phyloP scores from a whole-genome alignment of 2,797 vertebrate genomes.

The Dermochelys coriacea region DNA sequence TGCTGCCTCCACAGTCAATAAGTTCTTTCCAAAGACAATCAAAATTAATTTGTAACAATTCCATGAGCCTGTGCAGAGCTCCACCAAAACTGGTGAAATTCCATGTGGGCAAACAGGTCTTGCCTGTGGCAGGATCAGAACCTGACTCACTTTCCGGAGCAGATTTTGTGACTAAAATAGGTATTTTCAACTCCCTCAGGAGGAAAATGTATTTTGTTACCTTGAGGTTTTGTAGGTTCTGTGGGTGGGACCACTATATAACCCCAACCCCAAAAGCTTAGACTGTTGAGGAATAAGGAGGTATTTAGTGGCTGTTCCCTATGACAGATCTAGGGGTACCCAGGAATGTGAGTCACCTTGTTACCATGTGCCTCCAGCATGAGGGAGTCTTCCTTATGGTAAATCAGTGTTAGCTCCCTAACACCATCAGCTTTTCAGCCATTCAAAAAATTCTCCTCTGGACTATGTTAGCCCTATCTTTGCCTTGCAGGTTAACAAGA shows the following conservation, averaged over 20 bases:
- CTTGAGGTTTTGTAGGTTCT: background rate
- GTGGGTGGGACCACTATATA: background rate
- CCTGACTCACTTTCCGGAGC: background rate
- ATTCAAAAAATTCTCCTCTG: no score
- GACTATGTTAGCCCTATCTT: no score
- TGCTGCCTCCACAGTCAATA: background rate
- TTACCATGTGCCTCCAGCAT: no score
- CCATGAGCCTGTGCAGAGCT: background rate
- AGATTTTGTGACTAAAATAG: background rate
- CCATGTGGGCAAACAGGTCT: background rate
- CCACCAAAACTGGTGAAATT: background rate
- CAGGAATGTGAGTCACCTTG: no score
- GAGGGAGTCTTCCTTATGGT: no score
- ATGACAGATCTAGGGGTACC: no score
- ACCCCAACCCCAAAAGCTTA: background rate
- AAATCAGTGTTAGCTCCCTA: background rate
- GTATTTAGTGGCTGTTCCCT: no score
- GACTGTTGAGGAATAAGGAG: no score
- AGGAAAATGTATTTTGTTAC: background rate
- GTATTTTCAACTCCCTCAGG: background rate
- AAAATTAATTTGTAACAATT: background rate
- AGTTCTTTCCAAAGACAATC: background rate
- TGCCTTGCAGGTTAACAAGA: no score
- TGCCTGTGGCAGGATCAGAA: background rate
- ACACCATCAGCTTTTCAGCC: background rate